Base-by-base conservation (phyloP, 2,113 vertebrate species). In the Numida meleagris region DNA sequence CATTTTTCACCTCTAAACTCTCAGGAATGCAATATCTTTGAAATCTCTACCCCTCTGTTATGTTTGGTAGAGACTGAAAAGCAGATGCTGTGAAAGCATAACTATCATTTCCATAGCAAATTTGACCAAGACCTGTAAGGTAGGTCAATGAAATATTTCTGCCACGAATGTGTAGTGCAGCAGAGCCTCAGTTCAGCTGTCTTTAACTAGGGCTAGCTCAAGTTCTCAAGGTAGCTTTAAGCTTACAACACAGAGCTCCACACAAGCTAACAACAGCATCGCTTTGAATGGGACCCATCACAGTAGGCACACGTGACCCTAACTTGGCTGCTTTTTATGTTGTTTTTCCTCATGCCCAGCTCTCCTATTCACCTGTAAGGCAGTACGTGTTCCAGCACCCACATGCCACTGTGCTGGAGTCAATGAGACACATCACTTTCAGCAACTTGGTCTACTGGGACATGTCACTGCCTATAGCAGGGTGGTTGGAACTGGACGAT, bases 1-100 rank as follows among this genome's bases (percentile, higher is more conserved):
- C 46, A 5, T 18, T 34, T 87, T 95, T 78, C 66, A 71, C 65
- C 82, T 94, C 66, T 76, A 57, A 92, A 77, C 80, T 81, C 77
- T 40, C 19, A 27, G 81, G 70, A 82, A 73, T 40, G 6, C 20
- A 34, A 0, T 82, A 75, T 82, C 87, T 87, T 85, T 51, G 82
- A 88, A 72, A 91, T 88, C 89, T 93, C 50, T 78, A 48, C 61
- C 48, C 62, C 74, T 87, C 43, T 70, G 48, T 12, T 91, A 34
- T 4, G 8, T 80, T 89, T 93, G 78, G 36, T 61, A 36, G 63
- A 85, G 40, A 72, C 40, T 34, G 51, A 88, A 78, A 81, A 86
- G 31, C 61, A 83, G 43, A 65, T 0, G 0, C 34, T 6, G 2
- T 61, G 45, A 61, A 93, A 91, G 31, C 1, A 0, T 51, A 43